A percentile compares a stretch with the other conserved stretches of the same genome.
phyloP scores from a whole-genome alignment of 2,888 invertebrate genomes.

The Stictocephala bisonia region DNA sequence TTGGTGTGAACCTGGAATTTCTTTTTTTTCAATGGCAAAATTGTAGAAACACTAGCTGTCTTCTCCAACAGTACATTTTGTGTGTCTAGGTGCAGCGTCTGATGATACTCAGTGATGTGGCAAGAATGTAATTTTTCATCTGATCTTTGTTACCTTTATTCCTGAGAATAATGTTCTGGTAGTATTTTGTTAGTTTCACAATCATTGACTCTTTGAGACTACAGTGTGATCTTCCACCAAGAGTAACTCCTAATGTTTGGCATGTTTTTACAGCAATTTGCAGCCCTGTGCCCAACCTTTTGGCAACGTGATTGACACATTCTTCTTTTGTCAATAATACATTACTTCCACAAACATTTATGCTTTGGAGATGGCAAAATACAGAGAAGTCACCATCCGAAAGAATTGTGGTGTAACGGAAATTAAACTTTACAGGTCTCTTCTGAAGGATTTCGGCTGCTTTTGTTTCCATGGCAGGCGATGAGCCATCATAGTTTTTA shows the following conservation, averaged over 20 bases:
- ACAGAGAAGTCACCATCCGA: constrained; percentile 5
- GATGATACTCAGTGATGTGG: neutral
- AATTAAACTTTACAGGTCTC: neutral
- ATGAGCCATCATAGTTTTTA: too few species aligned
- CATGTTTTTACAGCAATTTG: neutral
- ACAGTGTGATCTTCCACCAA: neutral
- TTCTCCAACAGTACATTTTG: neutral
- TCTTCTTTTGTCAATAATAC: neutral
- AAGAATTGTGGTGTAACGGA: neutral
- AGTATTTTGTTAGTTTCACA: neutral
- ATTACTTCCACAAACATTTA: neutral
- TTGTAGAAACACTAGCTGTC: constrained; percentile 5
- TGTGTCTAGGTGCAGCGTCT: neutral
- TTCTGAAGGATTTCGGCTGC: neutral
- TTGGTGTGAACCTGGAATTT: neutral
- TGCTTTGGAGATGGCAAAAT: neutral
- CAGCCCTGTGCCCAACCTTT: neutral
- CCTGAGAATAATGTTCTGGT: neutral
- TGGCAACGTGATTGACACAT: neutral
- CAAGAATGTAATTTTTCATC: neutral
- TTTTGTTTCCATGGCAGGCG: too few species aligned
- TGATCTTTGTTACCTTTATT: neutral
- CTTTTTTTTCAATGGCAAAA: neutral
- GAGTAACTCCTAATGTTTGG: neutral
- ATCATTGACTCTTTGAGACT: constrained; percentile 1